A percentile compares a stretch with the other conserved stretches of the same genome.
These are phyloP conservation scores for Bucorvus abyssinicus DNA, from an alignment of 2,797 vertebrate species.

Conservation along the genomic window DNA sequence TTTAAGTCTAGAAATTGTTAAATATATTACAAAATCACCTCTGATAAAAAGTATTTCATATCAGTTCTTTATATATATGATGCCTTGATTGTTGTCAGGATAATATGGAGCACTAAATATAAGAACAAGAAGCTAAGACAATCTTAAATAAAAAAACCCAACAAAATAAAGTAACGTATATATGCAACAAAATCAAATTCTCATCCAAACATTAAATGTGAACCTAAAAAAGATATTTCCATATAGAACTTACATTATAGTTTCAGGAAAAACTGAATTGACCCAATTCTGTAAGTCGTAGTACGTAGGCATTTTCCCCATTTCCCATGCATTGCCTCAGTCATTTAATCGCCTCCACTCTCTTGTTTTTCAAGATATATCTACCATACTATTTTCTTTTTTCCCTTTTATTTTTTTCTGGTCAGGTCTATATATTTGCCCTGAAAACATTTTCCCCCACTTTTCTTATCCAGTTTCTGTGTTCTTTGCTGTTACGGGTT, in stretches of 20 bases:
- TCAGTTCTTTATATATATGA: neutral
- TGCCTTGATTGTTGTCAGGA: neutral
- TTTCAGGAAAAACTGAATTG: neutral
- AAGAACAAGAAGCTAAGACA: neutral
- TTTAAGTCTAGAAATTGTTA: neutral
- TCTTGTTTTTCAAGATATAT: neutral
- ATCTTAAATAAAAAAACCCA: neutral
- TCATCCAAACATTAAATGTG: neutral
- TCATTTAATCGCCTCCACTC: neutral
- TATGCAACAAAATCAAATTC: neutral
- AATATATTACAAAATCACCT: neutral
- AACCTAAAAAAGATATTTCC: neutral
- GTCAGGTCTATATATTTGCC: neutral
- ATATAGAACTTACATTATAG: neutral
- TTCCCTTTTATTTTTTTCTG: neutral
- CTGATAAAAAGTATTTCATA: neutral
- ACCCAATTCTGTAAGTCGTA: neutral
- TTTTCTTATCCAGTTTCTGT: neutral
- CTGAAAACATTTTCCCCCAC: rapidly evolving
- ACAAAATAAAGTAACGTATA: neutral
- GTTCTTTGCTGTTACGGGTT: neutral
- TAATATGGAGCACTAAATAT: neutral
- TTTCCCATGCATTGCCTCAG: neutral
- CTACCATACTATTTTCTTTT: neutral
- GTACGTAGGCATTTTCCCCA: neutral